Base-by-base conservation (phyloP, 2,888 invertebrate genomes). In the Eumacrocentrus americanus region DNA sequence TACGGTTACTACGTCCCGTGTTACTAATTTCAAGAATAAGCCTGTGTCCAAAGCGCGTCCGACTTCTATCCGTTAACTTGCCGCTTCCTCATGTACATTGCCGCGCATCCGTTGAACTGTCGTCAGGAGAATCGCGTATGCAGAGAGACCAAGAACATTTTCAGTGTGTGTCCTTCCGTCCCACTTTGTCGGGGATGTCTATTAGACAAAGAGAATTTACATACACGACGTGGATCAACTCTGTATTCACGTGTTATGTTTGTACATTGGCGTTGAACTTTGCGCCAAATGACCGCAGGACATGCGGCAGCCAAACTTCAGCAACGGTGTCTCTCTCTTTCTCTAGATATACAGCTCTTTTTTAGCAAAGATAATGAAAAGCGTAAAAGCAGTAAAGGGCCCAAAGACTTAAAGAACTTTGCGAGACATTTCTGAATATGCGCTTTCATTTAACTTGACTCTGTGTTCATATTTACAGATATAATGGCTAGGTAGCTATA, bases 121-220 rank as follows among this genome's bases (percentile, higher is more conserved):
- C 22, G 34, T 22, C 42, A 35, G 16, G 56, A 44, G 60, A 57
- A 51, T 50, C n/a, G 47, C 29, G 51, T 44, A 44, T 35, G 44
- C 35, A 42, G 42, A 48, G 55, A 55, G 35, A 55, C 44, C 40
- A 48, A 55, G 42, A 47, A 54, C 44, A 37, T 46, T 47, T 25
- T 35, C 3, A 23, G 38, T 23, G n/a, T n/a, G n/a, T n/a, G 46
- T 56, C 46, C 23, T 35, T 46, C 25, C 35, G 34, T 12, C 18
- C 18, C 35, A 18, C 29, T 20, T 57, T 40, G 38, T 11, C 18
- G 22, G 47, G n/a, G n/a, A n/a, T n/a, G 29, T 42, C 29, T 37
- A 29, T 20, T 37, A 62, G 64, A 63, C 70, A 68, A 72, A 70
- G 66, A 60, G 67, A 69, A 72, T 71, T 68, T 65, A 67, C 57